Conservation (phyloP, 2,888 invertebrate species). For the Nephrotoma guestfalica region DNA sequence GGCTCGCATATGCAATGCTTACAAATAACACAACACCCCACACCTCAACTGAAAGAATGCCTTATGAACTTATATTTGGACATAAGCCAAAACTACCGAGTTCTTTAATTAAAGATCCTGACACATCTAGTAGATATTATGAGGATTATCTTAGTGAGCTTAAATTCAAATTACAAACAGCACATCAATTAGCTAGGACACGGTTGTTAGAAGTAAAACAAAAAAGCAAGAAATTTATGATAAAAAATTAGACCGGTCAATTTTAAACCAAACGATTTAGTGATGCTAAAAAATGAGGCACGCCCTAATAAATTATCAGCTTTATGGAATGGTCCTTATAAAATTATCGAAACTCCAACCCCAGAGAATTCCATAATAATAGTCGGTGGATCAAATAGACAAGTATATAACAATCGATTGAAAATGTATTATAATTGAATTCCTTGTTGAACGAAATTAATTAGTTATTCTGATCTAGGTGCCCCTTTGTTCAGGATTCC, state of each 20-base stretch:
- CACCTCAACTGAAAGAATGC: slow-evolving; percentile 20
- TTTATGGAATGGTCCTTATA: too few species aligned
- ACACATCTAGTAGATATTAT: neutral
- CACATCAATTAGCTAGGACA: too few species aligned
- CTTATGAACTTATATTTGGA: slow-evolving; percentile 24
- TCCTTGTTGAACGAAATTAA: neutral
- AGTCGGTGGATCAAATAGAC: too few species aligned
- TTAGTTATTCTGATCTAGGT: neutral
- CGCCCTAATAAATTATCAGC: too few species aligned
- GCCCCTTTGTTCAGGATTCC: neutral
- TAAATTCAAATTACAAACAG: too few species aligned
- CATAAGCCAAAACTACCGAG: slow-evolving; percentile 20
- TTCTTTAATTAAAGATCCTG: slow-evolving; percentile 12
- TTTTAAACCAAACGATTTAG: neutral
- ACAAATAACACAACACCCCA: slow-evolving; percentile 21
- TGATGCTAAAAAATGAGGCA: neutral
- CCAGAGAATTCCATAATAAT: too few species aligned
- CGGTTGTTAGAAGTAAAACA: too few species aligned
- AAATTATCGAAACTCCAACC: too few species aligned
- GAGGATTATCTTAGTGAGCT: neutral
- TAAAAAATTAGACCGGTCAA: neutral
- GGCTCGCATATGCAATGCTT: too few species aligned
- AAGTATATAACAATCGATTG: too few species aligned
- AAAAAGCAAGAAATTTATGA: too few species aligned
- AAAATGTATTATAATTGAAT: too few species aligned